Evolutionary conservation across 2,113 vertebrate genomes (phyloP), one percentile per base, ranked within the genome.

Genomic region (Lonchura striata): DNA sequence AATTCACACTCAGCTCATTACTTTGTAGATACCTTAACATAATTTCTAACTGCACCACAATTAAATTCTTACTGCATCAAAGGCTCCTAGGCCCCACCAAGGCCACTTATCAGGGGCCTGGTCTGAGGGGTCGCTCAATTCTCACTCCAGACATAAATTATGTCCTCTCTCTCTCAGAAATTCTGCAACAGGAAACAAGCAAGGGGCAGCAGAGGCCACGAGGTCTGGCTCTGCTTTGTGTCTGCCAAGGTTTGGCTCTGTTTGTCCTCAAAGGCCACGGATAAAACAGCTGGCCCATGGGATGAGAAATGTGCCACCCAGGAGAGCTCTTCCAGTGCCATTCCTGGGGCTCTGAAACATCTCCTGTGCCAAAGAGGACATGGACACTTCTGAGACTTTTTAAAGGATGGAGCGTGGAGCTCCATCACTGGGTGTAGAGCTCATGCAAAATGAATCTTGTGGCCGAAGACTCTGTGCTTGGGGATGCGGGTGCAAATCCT

Each of bases 371-470:
- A 19, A 39, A 82, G 16, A 11, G 11, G 19, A 2, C 21, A 20
- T 7, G 30, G 46, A 16, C 33, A 19, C 8, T 70, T 65, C 23
- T 59, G 49, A 27, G 52, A 10, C 47, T 80, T 82, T 10, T 42
- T 44, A 11, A 80, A 77, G 30, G n/a, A 61, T 44, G 16, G 42
- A 57, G 16, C 3, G 11, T n/a, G n/a, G n/a, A n/a, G n/a, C n/a
- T n/a, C n/a, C n/a, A n/a, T n/a, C n/a, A n/a, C 56, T 2, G 0
- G 2, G 8, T 42, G 17, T 22, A 44, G 33, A 90, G 9, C 11
- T 77, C 35, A 10, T 52, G 50, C 46, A 50, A 33, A 82, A 80
- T 35, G 2, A 46, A 23, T 57, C 49, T 28, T 37, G 68, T 60
- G 56, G 74, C 50, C 87, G 76, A 41, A 65, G 54, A 46, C 41